Base-by-base conservation (phyloP, 2,113 vertebrate genomes). In the Eleginops maclovinus region DNA sequence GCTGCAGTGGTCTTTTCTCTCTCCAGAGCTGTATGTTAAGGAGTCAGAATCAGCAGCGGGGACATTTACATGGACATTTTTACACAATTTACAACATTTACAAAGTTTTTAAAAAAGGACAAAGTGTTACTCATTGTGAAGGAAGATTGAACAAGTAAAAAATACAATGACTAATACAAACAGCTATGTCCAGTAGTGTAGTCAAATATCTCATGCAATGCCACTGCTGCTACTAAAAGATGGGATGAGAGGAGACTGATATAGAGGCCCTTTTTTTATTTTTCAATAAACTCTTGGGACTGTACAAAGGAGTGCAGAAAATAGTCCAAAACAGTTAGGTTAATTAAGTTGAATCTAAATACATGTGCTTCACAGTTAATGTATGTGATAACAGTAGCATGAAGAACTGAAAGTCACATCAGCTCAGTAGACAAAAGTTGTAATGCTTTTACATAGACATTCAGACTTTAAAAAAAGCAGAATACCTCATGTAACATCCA, bases 351-450 rank as follows among this genome's bases (percentile, higher is more conserved):
- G 2, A 40, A 46, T 12, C 21, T 11, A 36, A 13, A 24, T 41
- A 26, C 36, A 63, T 47, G 4, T 49, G 22, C 5, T 7, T 15
- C 24, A 51, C 19, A 41, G 22, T 56, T 50, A 6, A 28, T 50
- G 31, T 36, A 36, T 36, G 31, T 36, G 5, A 36, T 56, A 64
- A 74, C 1, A 49, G 21, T 14, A 53, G 47, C 12, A 59, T 19
- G 13, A 55, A 77, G 3, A 84, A 47, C 4, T 21, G 3, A 75
- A 59, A 56, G 22, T 31, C n/a, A 69, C n/a, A 12, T 44, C 28
- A 64, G 43, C 17, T n/a, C 24, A 59, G 9, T 47, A 49, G 19
- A 24, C 19, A 83, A 59, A 58, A 54, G 12, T 70, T 89, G 86
- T 77, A 81, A 75, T 84, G 16, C 26, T 36, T 16, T 22, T 10